Base-by-base conservation (phyloP, 2,888 invertebrate species). In the Ophion slaviceki region DNA sequence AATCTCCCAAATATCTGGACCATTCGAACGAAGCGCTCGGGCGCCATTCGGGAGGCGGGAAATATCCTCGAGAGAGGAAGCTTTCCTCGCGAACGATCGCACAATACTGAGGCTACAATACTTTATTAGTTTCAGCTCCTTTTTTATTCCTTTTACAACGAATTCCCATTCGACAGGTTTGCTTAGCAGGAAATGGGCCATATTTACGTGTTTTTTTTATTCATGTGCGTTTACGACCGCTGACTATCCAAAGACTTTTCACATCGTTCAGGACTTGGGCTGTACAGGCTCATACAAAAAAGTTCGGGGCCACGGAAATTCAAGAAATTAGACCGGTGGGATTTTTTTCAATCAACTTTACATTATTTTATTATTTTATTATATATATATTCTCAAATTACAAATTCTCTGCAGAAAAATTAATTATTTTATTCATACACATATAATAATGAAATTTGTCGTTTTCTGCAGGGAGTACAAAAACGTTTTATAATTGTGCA, bases 1-100 rank as follows among this genome's bases (percentile, higher is more conserved):
- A 90, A 36, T 64, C 76, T 88, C 17, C 90, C 91, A n/a, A 88
- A 87, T 47, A 87, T 61, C 61, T 76, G 78, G n/a, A 80, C 20
- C 2, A 62, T 57, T 32, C 68, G 47, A 6, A 80, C 76, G 71
- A 80, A 85, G 57, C 79, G 80, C 36, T 85, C 64, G 36, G 85
- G 85, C 61, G 80, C 82, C 67, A 85, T 76, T 7, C 11, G 66
- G 8, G 10, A 4, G 17, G 17, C 5, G 3, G 11, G 17, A 17
- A 53, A 53, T 53, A 53, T n/a, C 32, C 53, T 28, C 70, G 28
- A 28, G 17, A 40, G 11, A 53, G 53, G 5, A 17, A 53, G 47
- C 70, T 53, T 14, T 70, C 64, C 8, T 17, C 53, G 53, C 53
- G 53, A 17, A 53, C 53, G 53, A 53, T 14, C n/a, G 20, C 24